Evolutionary conservation across 2,797 vertebrate genomes (phyloP), one percentile per base, ranked within the genome.

Genomic region (Geotrypetes seraphini): DNA sequence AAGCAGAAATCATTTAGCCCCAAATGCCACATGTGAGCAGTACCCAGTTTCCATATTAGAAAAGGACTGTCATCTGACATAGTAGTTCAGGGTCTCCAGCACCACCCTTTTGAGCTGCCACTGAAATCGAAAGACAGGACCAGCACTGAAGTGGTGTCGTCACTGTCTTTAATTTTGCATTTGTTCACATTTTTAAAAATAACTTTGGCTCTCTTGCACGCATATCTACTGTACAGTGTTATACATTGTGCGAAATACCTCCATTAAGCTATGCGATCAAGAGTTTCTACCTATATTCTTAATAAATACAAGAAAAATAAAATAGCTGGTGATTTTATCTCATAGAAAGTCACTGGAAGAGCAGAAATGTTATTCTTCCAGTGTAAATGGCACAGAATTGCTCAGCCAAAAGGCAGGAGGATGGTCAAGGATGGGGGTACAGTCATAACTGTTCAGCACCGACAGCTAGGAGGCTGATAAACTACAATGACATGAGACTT

Each of bases 261-360:
- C 42, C 57, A 42, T 35, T 56, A 47, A 66, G 53, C 60, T 56
- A 47, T 58, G 36, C 31, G 46, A 60, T 66, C 53, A 63, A 56
- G 23, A 39, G 39, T 42, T 50, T 51, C 34, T 16, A 53, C 37
- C 41, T 49, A 25, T 36, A 53, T 57, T 18, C 53, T 27, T 33
- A 43, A 54, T 53, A 62, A 58, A 68, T 60, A 70, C 50, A 63
- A 72, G 61, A 60, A 59, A 56, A 66, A 60, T 58, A 60, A 67
- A 65, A 56, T 53, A 67, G 66, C 66, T 65, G 66, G 67, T 69
- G 69, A 71, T 60, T 12, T 8, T 43, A 35, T 47, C 36, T 35
- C n/a, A n/a, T n/a, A n/a, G n/a, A n/a, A n/a, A n/a, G n/a, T n/a
- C n/a, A n/a, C n/a, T n/a, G n/a, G n/a, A n/a, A n/a, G n/a, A n/a